These are phyloP conservation scores for Camarhynchus parvulus DNA, from an alignment of 2,113 vertebrate species.

Conservation along the genomic window DNA sequence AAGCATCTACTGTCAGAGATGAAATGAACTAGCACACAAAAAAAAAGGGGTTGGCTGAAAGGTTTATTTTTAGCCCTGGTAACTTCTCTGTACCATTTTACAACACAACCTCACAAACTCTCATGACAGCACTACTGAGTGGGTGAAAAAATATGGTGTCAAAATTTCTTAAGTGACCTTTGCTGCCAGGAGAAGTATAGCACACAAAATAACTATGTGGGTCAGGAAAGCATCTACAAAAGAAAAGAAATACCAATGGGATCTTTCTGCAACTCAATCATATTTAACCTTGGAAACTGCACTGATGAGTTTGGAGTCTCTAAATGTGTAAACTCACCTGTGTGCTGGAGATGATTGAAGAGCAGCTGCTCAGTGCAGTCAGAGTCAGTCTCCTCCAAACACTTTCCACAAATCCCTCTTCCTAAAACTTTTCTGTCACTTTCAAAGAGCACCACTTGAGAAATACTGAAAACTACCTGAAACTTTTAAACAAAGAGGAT, in stretches of 20 bases:
- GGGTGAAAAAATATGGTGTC: background rate
- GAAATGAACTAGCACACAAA: background rate
- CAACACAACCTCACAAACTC: background rate
- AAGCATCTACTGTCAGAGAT: background rate
- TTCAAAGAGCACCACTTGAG: background rate
- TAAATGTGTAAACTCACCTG: background rate
- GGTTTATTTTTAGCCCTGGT: conserved; percentile 16
- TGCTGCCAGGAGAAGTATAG: background rate
- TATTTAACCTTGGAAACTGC: background rate
- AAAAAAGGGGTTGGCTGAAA: background rate
- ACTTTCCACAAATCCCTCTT: background rate
- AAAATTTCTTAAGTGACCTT: background rate
- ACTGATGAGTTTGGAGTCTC: background rate
- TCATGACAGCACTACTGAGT: background rate
- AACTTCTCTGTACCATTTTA: background rate
- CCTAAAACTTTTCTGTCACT: background rate
- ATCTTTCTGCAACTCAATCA: background rate
- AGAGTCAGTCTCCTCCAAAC: background rate
- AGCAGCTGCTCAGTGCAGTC: background rate
- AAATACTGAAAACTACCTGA: background rate
- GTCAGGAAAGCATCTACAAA: background rate
- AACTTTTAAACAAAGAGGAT: background rate
- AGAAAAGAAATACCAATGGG: background rate
- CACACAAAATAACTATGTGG: background rate
- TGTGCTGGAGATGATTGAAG: background rate